Percentiles rank a stretch among this genome's conserved stretches.
Evolutionary conservation across 2,888 invertebrate genomes (phyloP).

Genomic region (Himalopsyche tibetana): DNA sequence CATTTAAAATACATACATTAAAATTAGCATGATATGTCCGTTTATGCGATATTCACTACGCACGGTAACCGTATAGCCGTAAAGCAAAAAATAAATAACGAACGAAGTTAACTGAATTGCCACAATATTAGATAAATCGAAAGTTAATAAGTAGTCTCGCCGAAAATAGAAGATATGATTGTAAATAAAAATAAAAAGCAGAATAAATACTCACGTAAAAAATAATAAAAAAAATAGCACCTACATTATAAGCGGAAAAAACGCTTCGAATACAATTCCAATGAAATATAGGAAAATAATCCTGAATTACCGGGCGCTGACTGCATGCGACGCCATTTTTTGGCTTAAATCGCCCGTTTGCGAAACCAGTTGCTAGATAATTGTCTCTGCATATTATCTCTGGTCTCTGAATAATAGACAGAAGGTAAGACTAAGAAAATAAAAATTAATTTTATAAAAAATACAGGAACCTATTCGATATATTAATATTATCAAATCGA

Average conservation of each 20-base stretch:
- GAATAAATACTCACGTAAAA: slow-evolving; percentile 58
- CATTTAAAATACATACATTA: neutral
- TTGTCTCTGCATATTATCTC: neutral
- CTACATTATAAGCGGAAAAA: slow-evolving; percentile 58
- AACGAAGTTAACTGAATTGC: neutral
- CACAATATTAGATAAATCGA: neutral
- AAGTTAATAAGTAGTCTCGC: slow-evolving; percentile 45
- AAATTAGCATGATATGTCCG: neutral
- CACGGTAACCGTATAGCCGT: neutral
- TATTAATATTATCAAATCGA: too few relatives aligned
- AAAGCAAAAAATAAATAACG: slow-evolving; percentile 20
- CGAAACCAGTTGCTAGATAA: neutral
- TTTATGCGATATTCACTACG: neutral
- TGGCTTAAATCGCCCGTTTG: slow-evolving; percentile 52
- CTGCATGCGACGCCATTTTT: slow-evolving; percentile 60
- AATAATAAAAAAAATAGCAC: slow-evolving; percentile 58
- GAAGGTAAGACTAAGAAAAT: too few relatives aligned
- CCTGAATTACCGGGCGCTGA: slow-evolving; percentile 61
- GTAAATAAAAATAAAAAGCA: slow-evolving; percentile 25
- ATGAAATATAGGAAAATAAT: slow-evolving; percentile 51
- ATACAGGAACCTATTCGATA: too few relatives aligned
- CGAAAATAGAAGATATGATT: slow-evolving; percentile 46
- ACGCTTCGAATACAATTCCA: slow-evolving; percentile 48
- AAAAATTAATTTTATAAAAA: too few relatives aligned
- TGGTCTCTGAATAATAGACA: too few relatives aligned